Base-by-base conservation (phyloP, 2,888 invertebrate species). In the Carabus problematicus region DNA sequence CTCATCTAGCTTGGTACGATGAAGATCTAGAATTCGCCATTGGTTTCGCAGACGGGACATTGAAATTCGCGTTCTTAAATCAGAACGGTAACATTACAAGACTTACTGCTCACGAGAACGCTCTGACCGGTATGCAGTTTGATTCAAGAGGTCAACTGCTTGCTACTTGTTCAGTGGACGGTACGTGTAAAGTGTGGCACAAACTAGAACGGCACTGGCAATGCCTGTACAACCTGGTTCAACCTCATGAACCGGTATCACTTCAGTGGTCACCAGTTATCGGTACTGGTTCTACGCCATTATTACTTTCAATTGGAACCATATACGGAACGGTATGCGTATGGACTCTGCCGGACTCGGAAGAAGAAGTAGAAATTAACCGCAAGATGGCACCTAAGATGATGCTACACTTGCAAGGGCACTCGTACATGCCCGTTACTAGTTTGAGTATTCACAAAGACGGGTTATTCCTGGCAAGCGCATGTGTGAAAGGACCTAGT, bases 1-100 rank as follows among this genome's bases (percentile, higher is more conserved):
- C 83, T 40, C 80, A 83, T 64, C 81, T 88, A 43, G 83, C 84
- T 11, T 88, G 88, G 87, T 82, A 81, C 73, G 82, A 84, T 72
- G 85, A 86, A 75, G 84, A 86, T 59, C 81, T 82, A 69, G 79
- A 82, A 42, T 87, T 86, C 78, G 85, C 85, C 12, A 82, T 87
- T 11, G 86, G 83, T 8, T 88, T 84, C 75, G 79, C 82, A 56
- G 86, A 87, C 77, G 88, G 88, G 1, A 80, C 81, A 11, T 76
- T 86, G 1, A 82, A 82, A 73, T 73, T 85, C 41, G 83, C 83
- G 40, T 77, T 79, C 63, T 74, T 82, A 62, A 76, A 80, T 71
- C 74, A 78, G 52, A 78, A 79, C 63, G 75, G 74, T 29, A 78
- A 79, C 43, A 76, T 81, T 9, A 75, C 80, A 39, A 79, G 80